Conservation (phyloP, 2,888 invertebrate species). For the Hirtodrosophila histrioides region DNA sequence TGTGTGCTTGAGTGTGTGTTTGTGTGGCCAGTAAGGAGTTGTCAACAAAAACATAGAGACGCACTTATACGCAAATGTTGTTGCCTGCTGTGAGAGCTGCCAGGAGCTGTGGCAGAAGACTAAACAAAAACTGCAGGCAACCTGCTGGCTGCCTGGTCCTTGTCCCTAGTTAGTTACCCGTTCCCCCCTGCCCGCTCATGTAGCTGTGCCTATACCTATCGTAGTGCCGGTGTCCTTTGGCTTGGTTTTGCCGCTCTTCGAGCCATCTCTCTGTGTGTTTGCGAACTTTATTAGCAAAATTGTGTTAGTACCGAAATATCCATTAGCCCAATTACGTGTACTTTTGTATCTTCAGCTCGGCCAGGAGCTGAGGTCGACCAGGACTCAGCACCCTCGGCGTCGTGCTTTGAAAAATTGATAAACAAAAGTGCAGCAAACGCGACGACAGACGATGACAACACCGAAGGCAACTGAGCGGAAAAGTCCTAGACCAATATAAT, state of each 20-base stretch:
- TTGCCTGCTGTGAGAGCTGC: constrained; percentile 34
- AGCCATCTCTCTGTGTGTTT: constrained; percentile 55
- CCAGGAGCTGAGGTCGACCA: constrained; percentile 12
- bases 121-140: constrained; percentile 68
- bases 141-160: constrained; percentile 44
- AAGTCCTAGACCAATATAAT: constrained; percentile 1
- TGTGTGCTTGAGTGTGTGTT: constrained; percentile 5
- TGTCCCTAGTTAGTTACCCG: constrained; percentile 5
- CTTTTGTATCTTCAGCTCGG: constrained; percentile 63
- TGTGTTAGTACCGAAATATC: constrained; percentile 80
- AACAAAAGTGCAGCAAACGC: constrained; percentile 61
- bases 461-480: constrained; percentile 26
- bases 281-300: constrained; percentile 79
- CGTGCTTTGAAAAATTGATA: constrained; percentile 36
- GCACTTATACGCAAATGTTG: constrained; percentile 66
- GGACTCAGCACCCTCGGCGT: not conserved
- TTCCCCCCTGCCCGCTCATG: constrained; percentile 4
- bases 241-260: constrained; percentile 37
- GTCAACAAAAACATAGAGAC: constrained; percentile 77
- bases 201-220: constrained; percentile 14
- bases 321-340: constrained; percentile 79
- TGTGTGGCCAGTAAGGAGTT: constrained; percentile 66
- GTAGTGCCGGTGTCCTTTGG: constrained; percentile 10
- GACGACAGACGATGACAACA: constrained; percentile 41
- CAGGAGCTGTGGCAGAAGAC: constrained; percentile 35